Percentiles rank a stretch among this genome's conserved stretches.
Evolutionary conservation across 2,797 vertebrate species (phyloP).

Genomic region (Acanthopagrus latus): DNA sequence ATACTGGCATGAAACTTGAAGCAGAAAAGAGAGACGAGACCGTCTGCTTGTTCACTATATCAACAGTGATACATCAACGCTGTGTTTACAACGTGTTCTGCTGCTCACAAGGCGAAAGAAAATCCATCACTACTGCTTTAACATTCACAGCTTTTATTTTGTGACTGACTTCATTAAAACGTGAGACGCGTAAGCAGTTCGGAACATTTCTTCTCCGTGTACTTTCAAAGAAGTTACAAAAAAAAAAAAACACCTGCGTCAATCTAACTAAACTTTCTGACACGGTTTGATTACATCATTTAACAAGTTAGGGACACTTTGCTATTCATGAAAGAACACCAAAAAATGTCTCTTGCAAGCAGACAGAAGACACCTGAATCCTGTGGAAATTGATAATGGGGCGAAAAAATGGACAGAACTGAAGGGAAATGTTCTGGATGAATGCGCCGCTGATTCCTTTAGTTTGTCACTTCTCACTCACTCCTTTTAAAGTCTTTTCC

Average conservation of each 20-base stretch:
- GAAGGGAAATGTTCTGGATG: neutral
- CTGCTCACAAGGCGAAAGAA: neutral
- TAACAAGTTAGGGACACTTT: neutral
- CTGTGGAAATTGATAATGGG: neutral
- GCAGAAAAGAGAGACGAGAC: no score
- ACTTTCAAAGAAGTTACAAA: neutral
- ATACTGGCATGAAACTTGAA: neutral
- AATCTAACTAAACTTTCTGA: no score
- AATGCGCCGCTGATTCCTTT: constrained; percentile 25
- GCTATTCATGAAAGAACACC: neutral
- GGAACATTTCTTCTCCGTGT: neutral
- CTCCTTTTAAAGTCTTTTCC: constrained; percentile 8
- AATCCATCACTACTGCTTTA: neutral
- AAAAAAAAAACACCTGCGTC: neutral
- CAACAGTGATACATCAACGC: neutral
- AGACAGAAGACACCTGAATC: neutral
- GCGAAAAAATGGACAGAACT: neutral
- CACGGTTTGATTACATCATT: no score
- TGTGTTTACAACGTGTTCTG: neutral
- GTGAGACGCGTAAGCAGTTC: neutral
- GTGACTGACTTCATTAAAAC: neutral
- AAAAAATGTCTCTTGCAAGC: neutral
- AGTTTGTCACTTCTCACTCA: constrained; percentile 20
- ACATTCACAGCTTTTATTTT: neutral
- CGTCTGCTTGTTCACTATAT: neutral